A percentile compares a stretch with the other conserved stretches of the same genome.
phyloP scores from a whole-genome alignment of 2,888 invertebrate species.

The Dasypogon diadema region DNA sequence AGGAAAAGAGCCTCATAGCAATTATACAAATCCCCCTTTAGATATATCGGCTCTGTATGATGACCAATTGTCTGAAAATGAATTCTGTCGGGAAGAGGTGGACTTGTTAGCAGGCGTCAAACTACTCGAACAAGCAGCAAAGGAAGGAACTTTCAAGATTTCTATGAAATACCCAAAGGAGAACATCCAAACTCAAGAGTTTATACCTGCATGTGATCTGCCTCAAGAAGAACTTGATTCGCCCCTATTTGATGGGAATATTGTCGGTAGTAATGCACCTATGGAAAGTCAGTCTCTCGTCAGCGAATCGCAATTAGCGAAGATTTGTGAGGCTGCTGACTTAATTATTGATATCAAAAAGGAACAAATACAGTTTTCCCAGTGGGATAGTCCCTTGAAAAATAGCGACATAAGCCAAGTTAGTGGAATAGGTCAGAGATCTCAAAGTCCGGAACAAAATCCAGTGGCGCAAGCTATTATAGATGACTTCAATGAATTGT shows the following conservation, averaged over 20 bases:
- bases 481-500: neutral
- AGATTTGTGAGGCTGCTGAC: slow-evolving; percentile 45
- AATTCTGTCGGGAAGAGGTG: neutral
- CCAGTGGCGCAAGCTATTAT: neutral
- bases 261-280: no score
- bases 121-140: neutral
- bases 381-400: slow-evolving; percentile 44
- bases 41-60: neutral
- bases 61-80: neutral
- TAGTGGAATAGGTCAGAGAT: neutral
- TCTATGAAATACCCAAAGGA: neutral
- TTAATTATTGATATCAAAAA: slow-evolving; percentile 38
- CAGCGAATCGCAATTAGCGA: slow-evolving; percentile 22
- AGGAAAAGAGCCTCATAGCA: neutral
- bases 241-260: neutral
- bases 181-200: neutral
- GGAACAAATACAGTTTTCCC: slow-evolving; percentile 7
- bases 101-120: neutral
- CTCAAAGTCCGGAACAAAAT: neutral
- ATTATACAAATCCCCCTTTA: neutral
- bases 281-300: slow-evolving; percentile 3
- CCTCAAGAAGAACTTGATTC: neutral
- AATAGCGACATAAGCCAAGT: neutral
- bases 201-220: neutral
- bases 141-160: neutral